Evolutionary conservation across 2,797 vertebrate genomes (phyloP).

Genomic region (Gymnocypris eckloni): DNA sequence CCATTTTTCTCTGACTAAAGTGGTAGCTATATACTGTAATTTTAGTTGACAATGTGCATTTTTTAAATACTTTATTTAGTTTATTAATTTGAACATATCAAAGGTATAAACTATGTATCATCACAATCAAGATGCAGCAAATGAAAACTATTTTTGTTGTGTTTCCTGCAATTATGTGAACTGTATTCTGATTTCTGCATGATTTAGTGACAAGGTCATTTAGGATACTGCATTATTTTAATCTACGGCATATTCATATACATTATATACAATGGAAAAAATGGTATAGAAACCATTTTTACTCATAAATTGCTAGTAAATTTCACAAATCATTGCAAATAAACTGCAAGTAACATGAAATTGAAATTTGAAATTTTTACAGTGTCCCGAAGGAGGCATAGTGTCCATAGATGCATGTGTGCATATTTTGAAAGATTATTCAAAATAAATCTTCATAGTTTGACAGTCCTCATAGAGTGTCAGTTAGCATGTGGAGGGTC

Average conservation of each 20-base stretch:
- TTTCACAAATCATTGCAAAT: background rate
- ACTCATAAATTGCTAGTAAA: background rate
- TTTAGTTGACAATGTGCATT: background rate
- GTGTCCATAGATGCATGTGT: background rate
- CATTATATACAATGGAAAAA: background rate
- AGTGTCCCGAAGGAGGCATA: too few species aligned
- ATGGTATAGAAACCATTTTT: background rate
- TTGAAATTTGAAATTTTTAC: too few species aligned
- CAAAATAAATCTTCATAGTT: background rate
- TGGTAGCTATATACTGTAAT: background rate
- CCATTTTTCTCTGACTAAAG: background rate
- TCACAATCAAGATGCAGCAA: too few species aligned
- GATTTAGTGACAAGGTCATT: background rate
- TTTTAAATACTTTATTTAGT: background rate
- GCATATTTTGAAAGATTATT: background rate
- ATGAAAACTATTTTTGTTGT: background rate
- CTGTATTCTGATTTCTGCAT: background rate
- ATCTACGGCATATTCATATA: background rate
- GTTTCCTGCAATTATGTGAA: background rate
- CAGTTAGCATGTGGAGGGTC: constrained; percentile 62
- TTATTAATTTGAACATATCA: background rate
- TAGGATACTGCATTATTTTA: background rate
- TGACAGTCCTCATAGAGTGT: constrained; percentile 16
- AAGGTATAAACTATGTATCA: background rate
- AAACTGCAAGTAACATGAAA: background rate